Evolutionary conservation across 2,113 vertebrate genomes (phyloP), one percentile per base, ranked within the genome.

Genomic region (Drymodes brunneopygia): DNA sequence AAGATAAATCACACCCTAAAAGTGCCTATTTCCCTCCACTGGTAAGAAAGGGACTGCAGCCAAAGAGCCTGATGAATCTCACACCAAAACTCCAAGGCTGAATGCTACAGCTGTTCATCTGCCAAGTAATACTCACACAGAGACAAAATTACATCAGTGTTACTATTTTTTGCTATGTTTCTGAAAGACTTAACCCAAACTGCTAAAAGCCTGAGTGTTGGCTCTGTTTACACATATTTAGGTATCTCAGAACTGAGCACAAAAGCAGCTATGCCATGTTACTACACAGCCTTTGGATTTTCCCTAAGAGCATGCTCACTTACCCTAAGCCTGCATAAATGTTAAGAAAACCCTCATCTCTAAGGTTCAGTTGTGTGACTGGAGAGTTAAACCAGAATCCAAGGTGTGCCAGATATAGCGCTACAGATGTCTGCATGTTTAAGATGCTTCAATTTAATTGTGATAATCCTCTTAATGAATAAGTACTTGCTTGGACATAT

Each of bases 71-170:
- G 70, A 71, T 64, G 61, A 87, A 91, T 81, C 69, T 81, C 44
- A 81, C 44, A 66, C 70, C 50, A 69, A 6, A 89, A 87, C 15
- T 87, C 69, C 0, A 1, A 87, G 29, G 48, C 57, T 92, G 73
- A 95, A 94, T 81, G 66, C 70, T 71, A 40, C 78, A 73, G 58
- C 94, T 90, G 81, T 75, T 93, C 60, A 40, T 74, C 81, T 93
- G 93, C 81, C 90, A 91, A 94, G 64, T 54, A 77, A 94, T 61
- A 80, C 56, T 65, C 62, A 62, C 81, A 70, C 6, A 60, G 51
- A 84, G 51, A 74, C 4, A 1, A 89, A 81, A 81, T 85, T 62
- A 75, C 82, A 87, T 44, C 73, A 79, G 12, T 58, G 21, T 40
- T 44, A 67, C 13, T 64, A 67, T 40, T 75, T 87, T 72, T 53